A percentile compares a stretch with the other conserved stretches of the same genome.
These are phyloP conservation scores for Bombus ignitus DNA, from an alignment of 1,140 invertebrate species.

Conservation along the genomic window DNA sequence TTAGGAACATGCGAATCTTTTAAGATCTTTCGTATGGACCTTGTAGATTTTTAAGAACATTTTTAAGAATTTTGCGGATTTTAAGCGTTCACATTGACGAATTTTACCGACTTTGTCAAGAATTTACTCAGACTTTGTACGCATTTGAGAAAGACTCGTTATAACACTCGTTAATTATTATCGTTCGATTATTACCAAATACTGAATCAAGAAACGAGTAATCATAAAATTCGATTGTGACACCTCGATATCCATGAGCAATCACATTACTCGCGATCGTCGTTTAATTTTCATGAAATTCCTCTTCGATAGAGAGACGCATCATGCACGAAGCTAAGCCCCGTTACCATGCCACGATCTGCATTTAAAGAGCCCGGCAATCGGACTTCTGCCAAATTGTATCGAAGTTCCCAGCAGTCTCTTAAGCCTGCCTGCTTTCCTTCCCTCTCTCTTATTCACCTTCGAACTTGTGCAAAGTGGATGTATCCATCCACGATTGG, in stretches of 20 bases:
- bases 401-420: conserved; percentile 49
- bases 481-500: conserved; percentile 36
- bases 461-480: conserved; percentile 32
- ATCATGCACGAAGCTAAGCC: neutral
- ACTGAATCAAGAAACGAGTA: no score
- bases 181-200: neutral
- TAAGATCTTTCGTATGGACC: no score
- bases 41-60: neutral
- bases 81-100: neutral
- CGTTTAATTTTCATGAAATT: conserved; percentile 35
- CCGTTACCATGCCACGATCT: conserved; percentile 5
- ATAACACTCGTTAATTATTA: neutral
- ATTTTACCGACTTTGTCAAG: neutral
- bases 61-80: no score
- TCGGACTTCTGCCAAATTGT: conserved; percentile 62
- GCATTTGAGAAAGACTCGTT: neutral
- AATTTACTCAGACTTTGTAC: neutral
- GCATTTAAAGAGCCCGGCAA: conserved; percentile 55
- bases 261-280: neutral
- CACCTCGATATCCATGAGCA: neutral
- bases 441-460: neutral
- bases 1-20: no score
- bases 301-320: conserved; percentile 2
- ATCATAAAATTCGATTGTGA: no score
- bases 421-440: neutral